Evolutionary conservation across 2,113 vertebrate genomes (phyloP).

Genomic region (Alethe castanea): DNA sequence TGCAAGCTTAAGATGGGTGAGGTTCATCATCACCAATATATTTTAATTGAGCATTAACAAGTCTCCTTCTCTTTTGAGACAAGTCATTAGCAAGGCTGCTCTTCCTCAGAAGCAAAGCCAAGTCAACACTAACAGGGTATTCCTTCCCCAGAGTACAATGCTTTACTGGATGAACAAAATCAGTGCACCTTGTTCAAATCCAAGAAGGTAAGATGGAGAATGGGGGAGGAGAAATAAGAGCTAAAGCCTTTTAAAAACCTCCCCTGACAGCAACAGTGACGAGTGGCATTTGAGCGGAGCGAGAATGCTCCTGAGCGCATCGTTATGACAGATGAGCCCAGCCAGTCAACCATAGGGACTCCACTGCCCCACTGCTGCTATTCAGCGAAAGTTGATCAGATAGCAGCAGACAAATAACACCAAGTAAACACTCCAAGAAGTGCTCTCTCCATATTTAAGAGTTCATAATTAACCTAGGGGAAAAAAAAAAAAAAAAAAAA

Average conservation of each 20-base stretch:
- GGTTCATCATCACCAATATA: background rate
- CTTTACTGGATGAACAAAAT: background rate
- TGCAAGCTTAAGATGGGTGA: background rate
- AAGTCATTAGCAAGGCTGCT: background rate
- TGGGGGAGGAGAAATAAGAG: accelerated
- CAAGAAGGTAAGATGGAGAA: background rate
- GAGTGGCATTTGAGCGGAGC: background rate
- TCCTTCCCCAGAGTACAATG: accelerated
- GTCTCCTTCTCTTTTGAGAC: background rate
- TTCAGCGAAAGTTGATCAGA: constrained; percentile 61
- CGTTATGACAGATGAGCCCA: constrained; percentile 32
- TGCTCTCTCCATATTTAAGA: background rate
- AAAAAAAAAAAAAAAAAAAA: too few species aligned
- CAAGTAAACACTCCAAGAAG: constrained; percentile 27
- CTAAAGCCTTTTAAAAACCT: background rate
- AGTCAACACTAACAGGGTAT: background rate
- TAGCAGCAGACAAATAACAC: constrained; percentile 32
- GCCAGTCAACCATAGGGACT: constrained; percentile 45
- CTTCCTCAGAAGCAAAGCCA: background rate
- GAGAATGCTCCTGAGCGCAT: background rate
- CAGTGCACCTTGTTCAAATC: background rate
- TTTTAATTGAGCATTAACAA: constrained; percentile 24
- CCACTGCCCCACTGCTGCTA: background rate
- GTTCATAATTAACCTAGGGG: background rate
- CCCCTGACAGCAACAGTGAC: background rate